These are phyloP conservation scores for Caenorhabditis briggsae DNA, from an alignment of 1,140 invertebrate genomes.

Conservation along the genomic window DNA sequence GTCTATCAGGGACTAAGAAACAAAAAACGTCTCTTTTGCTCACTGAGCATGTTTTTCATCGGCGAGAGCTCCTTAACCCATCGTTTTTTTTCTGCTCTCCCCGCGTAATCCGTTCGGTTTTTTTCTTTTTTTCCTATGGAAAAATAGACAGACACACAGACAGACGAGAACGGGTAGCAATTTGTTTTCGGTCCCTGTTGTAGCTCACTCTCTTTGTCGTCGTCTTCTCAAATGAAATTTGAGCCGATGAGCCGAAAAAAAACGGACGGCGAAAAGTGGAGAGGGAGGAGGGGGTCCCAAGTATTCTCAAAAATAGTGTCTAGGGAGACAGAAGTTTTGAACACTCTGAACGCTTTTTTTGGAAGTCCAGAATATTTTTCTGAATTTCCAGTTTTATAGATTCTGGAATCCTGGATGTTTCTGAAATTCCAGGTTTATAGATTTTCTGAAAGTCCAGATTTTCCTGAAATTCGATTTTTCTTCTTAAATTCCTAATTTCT, in stretches of 20 bases:
- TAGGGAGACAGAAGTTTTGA: neutral
- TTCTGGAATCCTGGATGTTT: too few species aligned
- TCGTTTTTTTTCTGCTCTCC: neutral
- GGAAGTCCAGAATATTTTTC: too few species aligned
- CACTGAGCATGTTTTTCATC: neutral
- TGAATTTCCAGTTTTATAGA: too few species aligned
- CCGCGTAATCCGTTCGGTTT: neutral
- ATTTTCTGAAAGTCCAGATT: too few species aligned
- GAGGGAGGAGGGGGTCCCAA: neutral
- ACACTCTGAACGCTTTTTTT: too few species aligned
- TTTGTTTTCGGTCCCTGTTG: neutral
- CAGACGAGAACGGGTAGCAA: neutral
- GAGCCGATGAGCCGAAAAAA: neutral
- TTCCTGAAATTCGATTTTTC: too few species aligned
- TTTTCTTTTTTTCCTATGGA: neutral
- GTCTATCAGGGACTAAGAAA: constrained; percentile 2
- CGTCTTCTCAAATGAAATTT: constrained; percentile 31
- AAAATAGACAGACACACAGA: neutral
- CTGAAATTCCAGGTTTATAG: too few species aligned
- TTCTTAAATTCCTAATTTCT: too few species aligned
- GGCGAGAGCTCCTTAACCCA: neutral
- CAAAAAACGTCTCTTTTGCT: neutral
- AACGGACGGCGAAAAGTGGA: neutral
- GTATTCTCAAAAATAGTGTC: neutral
- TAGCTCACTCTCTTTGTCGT: neutral